Base-by-base conservation (phyloP, 2,888 invertebrate genomes). In the Quadroppia sp. region DNA sequence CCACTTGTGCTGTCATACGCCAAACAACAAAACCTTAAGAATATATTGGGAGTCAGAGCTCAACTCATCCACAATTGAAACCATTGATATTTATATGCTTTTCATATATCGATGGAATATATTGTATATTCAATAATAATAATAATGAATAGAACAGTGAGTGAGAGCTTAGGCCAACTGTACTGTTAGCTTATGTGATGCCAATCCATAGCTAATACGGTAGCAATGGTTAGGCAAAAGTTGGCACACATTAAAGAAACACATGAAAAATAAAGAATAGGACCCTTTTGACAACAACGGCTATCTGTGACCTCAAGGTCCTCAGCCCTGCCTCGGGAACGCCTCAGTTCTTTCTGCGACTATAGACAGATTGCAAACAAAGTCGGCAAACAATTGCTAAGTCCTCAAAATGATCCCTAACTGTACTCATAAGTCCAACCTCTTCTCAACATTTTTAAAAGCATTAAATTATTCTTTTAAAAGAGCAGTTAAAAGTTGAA, bases 401-500 rank as follows among this genome's bases (percentile, higher is more conserved):
- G 67, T 67, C 67, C 67, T 67, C 67, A 67, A 67, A 36, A 67
- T 67, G 67, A 67, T 67, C 40, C 67, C 67, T 40, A 67, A 67
- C 67, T 67, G 40, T 67, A 67, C 67, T 67, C 67, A 67, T 67
- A 67, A 67, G 40, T 67, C 67, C 67, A 40, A 40, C 67, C 67
- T 42, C 42, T 61, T 25, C 13, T 67, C 36, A 40, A 61, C 15
- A 67, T 67, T 40, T 36, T 67, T 40, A 67, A 67, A 67, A 67
- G 67, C 67, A 42, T 40, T 67, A 67, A 67, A 67, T 67, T 67
- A 67, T 67, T 67, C 67, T 67, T 67, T 67, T 32, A 67, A 67
- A 67, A 67, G 40, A 67, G 67, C 67, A 67, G 67, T 67, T 67
- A 40, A 40, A 67, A 20, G 11, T 36, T 53, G 53, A 20, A 53